A percentile compares a stretch with the other conserved stretches of the same genome.
phyloP scores from a whole-genome alignment of 2,797 vertebrate species.

The Gymnocypris eckloni region DNA sequence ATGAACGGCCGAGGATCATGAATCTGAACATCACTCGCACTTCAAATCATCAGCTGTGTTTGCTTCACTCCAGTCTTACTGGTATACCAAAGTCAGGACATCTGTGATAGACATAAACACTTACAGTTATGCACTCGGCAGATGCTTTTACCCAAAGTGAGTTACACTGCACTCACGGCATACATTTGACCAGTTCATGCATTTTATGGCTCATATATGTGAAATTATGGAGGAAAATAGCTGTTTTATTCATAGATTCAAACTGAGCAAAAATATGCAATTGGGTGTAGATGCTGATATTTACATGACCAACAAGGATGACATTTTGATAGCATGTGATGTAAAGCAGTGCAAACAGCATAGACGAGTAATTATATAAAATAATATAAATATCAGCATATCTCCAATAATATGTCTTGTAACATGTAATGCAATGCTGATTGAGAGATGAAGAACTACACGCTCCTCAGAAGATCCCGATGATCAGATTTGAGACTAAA shows the following conservation, averaged over 20 bases:
- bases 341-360: neutral
- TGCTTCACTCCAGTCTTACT: conserved; percentile 6
- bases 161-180: neutral
- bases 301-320: too few species aligned
- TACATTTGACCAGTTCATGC: neutral
- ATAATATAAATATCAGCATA: neutral
- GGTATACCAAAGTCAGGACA: neutral
- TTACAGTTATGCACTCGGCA: neutral
- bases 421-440: too few species aligned
- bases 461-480: neutral
- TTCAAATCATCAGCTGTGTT: conserved; percentile 51
- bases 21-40: conserved; percentile 47
- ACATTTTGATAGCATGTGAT: too few species aligned
- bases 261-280: neutral
- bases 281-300: neutral
- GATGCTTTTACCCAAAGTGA: neutral
- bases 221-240: too few species aligned
- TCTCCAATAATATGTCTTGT: neutral
- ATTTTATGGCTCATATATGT: neutral
- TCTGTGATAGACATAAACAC: neutral
- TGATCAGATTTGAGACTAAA: neutral
- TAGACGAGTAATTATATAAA: neutral
- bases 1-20: conserved; percentile 56
- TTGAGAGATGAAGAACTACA: neutral
- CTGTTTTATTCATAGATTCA: too few species aligned